These are phyloP conservation scores for Cetoscarus ocellatus DNA, from an alignment of 2,797 vertebrate genomes.

Conservation along the genomic window DNA sequence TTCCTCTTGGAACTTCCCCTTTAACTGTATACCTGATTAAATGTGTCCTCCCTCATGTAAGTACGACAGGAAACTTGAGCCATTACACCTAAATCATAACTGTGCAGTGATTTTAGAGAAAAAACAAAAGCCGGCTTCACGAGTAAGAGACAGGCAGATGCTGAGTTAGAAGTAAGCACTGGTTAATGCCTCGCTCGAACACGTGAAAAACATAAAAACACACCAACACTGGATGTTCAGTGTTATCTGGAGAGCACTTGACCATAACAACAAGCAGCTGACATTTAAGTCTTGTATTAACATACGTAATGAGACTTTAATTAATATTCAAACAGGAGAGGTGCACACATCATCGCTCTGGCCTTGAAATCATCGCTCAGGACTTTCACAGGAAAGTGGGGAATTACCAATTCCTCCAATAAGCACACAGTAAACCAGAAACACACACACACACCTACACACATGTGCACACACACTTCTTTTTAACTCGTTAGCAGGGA, in stretches of 20 bases:
- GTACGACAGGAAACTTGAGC: not conserved
- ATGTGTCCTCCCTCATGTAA: too few relatives aligned
- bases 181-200: conserved; percentile 15
- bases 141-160: not conserved
- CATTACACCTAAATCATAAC: not conserved
- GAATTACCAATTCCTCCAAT: conserved; percentile 60
- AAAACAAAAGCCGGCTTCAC: not conserved
- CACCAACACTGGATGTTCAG: conserved; percentile 10
- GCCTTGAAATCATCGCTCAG: conserved; percentile 58
- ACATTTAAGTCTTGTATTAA: conserved; percentile 47
- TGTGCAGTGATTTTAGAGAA: not conserved
- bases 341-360: conserved; percentile 57
- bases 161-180: not conserved
- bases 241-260: conserved; percentile 56
- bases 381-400: conserved; percentile 63
- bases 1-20: too few relatives aligned
- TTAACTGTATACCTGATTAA: too few relatives aligned
- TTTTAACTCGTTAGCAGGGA: conserved; percentile 75
- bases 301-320: conserved; percentile 69
- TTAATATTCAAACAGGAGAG: conserved; percentile 68
- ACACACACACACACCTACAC: conserved; percentile 28
- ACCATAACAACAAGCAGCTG: conserved; percentile 53
- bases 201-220: conserved; percentile 32
- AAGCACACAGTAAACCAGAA: conserved; percentile 34
- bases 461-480: conserved; percentile 52